Percentiles rank a stretch among this genome's conserved stretches.
These are phyloP conservation scores for Pseudorhombus dupliciocellatus DNA, from an alignment of 2,113 vertebrate species.

Conservation along the genomic window DNA sequence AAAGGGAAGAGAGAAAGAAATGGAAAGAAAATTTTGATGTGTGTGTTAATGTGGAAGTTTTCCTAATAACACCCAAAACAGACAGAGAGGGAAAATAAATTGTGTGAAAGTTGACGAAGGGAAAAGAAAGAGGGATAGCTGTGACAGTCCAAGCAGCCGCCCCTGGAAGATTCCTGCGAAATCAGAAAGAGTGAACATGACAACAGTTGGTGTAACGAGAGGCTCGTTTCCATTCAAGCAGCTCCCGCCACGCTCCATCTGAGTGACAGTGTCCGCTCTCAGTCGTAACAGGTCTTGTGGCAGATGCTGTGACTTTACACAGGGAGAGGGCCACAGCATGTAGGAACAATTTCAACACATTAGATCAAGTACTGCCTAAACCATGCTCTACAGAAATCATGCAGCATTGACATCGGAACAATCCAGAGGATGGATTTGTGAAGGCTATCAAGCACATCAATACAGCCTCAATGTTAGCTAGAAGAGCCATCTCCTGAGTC, in stretches of 20 bases:
- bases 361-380: conserved; percentile 46
- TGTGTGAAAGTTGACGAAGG: not conserved
- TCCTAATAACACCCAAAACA: not conserved
- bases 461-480: conserved; percentile 64
- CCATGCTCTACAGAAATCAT: conserved; percentile 76
- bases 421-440: conserved; percentile 71
- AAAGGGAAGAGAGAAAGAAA: conserved; percentile 12
- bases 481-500: conserved; percentile 54
- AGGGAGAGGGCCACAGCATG: conserved; percentile 34
- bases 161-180: conserved; percentile 66
- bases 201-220: conserved; percentile 60
- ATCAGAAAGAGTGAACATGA: conserved; percentile 66
- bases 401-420: conserved; percentile 70
- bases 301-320: conserved; percentile 50
- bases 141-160: conserved; percentile 24
- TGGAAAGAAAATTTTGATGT: not conserved
- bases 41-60: conserved; percentile 9
- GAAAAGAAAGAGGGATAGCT: conserved; percentile 14
- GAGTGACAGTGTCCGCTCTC: conserved; percentile 46
- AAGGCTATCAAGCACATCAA: conserved; percentile 71
- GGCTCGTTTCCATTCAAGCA: conserved; percentile 46
- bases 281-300: conserved; percentile 33
- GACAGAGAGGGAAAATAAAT: conserved; percentile 18
- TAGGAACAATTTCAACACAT: conserved; percentile 37
- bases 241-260: conserved; percentile 46